Percentiles rank a stretch among this genome's conserved stretches.
Conservation (phyloP, 2,888 invertebrate genomes). For the Carpatolechia fugitivella region DNA sequence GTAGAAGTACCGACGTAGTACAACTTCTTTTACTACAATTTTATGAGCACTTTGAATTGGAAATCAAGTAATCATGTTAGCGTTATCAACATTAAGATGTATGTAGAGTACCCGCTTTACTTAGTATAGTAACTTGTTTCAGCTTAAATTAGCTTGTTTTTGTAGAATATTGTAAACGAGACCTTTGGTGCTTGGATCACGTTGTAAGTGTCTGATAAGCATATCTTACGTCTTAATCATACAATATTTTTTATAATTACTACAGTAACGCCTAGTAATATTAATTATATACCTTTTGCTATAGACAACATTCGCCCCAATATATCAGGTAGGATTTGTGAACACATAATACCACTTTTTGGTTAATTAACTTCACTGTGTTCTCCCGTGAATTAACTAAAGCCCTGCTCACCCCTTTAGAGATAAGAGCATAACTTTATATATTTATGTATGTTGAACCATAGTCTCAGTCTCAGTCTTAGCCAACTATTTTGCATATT, state of each 20-base stretch:
- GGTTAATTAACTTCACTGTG: no score
- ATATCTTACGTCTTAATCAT: background rate
- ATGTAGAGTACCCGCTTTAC: slow-evolving; percentile 7
- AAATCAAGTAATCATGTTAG: slow-evolving; percentile 11
- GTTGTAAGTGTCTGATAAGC: background rate
- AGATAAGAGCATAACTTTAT: no score
- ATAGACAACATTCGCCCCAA: no score
- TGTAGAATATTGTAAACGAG: slow-evolving; percentile 10
- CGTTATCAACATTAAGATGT: slow-evolving; percentile 14
- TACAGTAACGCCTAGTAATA: no score
- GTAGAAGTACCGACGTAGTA: background rate
- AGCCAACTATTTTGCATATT: no score
- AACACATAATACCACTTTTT: no score
- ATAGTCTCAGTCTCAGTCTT: no score
- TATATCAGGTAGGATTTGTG: no score
- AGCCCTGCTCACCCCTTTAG: no score
- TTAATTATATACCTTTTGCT: no score
- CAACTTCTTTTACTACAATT: background rate
- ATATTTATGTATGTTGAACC: no score
- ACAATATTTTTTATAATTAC: background rate
- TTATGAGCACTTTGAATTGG: slow-evolving; percentile 12
- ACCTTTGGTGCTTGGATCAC: background rate
- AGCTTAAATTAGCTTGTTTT: slow-evolving; percentile 6
- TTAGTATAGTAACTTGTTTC: slow-evolving; percentile 5
- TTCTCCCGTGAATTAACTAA: no score